Conservation (phyloP, 2,797 vertebrate genomes). For the Forpus xanthops region DNA sequence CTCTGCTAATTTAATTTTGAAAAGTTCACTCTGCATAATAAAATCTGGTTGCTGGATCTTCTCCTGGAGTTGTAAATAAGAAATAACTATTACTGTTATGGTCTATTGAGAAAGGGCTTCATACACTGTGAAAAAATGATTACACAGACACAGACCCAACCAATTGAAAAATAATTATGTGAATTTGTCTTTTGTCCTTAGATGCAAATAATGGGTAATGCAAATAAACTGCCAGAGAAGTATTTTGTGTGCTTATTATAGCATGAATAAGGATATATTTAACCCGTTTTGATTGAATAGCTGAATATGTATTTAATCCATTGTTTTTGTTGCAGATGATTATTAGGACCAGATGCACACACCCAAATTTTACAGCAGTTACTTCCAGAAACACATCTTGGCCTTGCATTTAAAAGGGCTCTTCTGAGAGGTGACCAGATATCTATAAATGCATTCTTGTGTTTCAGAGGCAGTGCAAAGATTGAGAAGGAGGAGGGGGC, state of each 20-base stretch:
- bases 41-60: conserved; percentile 6
- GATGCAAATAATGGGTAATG: conserved; percentile 61
- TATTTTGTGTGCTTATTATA: conserved; percentile 55
- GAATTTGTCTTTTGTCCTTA: conserved; percentile 54
- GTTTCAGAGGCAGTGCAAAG: not conserved
- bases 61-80: conserved; percentile 31
- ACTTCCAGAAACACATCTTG: not conserved
- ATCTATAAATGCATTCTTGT: not conserved
- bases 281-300: not conserved
- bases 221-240: conserved; percentile 57
- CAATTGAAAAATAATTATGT: conserved; percentile 50
- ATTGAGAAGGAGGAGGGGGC: not conserved
- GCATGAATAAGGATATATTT: not conserved
- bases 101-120: conserved; percentile 36
- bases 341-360: not conserved
- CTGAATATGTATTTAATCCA: not conserved
- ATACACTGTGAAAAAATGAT: conserved; percentile 39
- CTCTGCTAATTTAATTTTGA: conserved; percentile 28
- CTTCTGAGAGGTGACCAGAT: not conserved
- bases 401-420: not conserved
- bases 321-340: not conserved
- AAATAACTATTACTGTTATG: not conserved
- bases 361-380: not conserved
- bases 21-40: conserved; percentile 35
- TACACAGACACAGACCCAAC: conserved; percentile 39